A percentile compares a stretch with the other conserved stretches of the same genome.
Conservation (phyloP, 2,113 vertebrate species). For the Capreolus pygargus region DNA sequence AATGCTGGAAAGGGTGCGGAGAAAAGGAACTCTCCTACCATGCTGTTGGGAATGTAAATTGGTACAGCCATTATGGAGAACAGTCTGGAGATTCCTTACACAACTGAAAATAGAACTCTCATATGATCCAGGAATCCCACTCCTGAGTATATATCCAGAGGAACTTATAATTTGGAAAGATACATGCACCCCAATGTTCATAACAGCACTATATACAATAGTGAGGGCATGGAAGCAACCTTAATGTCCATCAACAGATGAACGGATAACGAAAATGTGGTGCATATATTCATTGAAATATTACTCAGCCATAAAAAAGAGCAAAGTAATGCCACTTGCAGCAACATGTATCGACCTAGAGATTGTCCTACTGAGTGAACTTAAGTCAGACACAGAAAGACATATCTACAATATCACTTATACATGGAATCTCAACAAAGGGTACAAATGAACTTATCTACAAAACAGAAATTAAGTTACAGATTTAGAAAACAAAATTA, state of each 20-base stretch:
- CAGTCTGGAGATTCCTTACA: not conserved
- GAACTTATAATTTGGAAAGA: not conserved
- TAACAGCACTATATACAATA: not conserved
- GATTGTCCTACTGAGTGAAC: not conserved
- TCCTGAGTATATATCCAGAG: not conserved
- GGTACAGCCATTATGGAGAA: not conserved
- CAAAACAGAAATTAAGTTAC: not conserved
- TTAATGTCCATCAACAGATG: not conserved
- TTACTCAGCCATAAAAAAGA: not conserved
- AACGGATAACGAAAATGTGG: not conserved
- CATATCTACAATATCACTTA: not conserved
- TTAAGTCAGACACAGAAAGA: not conserved
- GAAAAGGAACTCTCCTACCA: not conserved
- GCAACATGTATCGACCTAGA: not conserved
- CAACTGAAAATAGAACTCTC: not conserved
- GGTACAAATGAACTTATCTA: not conserved
- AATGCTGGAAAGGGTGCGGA: not conserved
- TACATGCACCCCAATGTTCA: not conserved
- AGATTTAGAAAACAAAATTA: not conserved
- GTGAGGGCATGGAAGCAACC: not conserved
- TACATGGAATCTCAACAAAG: not conserved
- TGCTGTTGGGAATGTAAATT: not conserved
- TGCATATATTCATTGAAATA: not conserved
- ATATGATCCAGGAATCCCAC: not conserved
- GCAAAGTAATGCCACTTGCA: not conserved